Conservation (phyloP, 53 echinoderm and acorn worm species). For the Apostichopus leukothele region DNA sequence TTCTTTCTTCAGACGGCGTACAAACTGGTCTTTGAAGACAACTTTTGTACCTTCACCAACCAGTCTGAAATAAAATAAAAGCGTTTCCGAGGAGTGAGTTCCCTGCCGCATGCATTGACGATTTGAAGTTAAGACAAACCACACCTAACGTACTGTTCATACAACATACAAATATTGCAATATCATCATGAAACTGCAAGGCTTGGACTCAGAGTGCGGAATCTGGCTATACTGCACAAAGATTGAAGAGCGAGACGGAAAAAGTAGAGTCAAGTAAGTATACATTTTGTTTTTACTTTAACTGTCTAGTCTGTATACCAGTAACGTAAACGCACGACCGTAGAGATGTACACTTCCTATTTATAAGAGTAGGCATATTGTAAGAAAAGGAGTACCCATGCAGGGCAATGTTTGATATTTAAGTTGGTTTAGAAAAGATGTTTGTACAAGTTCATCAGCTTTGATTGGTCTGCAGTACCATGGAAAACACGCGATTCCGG, state of each 20-base stretch:
- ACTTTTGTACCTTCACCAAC: too few species aligned
- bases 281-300: background rate
- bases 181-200: conserved; percentile 5
- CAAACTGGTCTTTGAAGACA: too few species aligned
- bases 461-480: too few species aligned
- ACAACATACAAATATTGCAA: background rate
- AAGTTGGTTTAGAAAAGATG: background rate
- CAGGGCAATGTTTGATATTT: background rate
- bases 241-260: background rate
- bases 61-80: too few species aligned
- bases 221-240: background rate
- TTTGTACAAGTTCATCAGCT: background rate
- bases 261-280: background rate
- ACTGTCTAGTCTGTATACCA: background rate
- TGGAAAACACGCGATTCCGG: background rate
- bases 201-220: background rate
- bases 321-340: too few species aligned
- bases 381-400: background rate
- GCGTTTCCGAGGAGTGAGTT: too few species aligned
- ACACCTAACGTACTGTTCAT: too few species aligned
- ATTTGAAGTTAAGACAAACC: too few species aligned
- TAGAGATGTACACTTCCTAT: too few species aligned
- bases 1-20: too few species aligned
- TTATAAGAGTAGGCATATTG: background rate
- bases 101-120: too few species aligned